Evolutionary conservation across 2,888 invertebrate genomes (phyloP).

Genomic region (Conchocele bisecta): DNA sequence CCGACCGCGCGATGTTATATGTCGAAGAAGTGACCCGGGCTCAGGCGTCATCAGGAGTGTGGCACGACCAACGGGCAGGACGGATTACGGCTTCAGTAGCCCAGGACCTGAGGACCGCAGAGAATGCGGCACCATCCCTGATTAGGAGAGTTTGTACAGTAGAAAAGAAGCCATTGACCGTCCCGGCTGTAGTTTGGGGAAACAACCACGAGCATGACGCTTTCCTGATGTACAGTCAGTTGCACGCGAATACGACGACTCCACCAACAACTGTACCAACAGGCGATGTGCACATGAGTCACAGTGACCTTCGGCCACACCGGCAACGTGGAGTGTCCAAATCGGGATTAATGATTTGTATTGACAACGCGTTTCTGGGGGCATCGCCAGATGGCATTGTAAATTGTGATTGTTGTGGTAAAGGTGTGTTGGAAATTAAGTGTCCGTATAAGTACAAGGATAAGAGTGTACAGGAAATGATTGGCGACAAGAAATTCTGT

Average conservation of each 20-base stretch:
- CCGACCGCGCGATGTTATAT: neutral
- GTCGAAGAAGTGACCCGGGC: neutral
- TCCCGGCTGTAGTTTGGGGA: neutral
- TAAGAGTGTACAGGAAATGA: neutral
- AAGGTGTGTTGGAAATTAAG: slow-evolving; percentile 5
- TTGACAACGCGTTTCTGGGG: neutral
- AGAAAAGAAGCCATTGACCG: neutral
- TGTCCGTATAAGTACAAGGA: slow-evolving; percentile 2
- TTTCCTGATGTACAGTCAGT: neutral
- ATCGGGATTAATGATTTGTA: neutral
- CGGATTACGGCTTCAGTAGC: neutral
- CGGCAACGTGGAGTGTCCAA: neutral
- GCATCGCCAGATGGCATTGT: neutral
- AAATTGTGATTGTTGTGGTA: neutral
- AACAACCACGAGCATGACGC: neutral
- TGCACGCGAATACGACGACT: neutral
- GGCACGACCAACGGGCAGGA: slow-evolving; percentile 6
- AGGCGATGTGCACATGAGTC: no score
- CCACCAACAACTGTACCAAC: no score
- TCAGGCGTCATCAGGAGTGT: neutral
- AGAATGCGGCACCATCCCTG: neutral
- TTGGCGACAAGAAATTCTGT: neutral
- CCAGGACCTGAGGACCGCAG: neutral
- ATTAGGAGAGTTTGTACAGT: neutral
- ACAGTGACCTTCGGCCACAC: slow-evolving; percentile 1